Evolutionary conservation across 2,888 invertebrate species (phyloP).

Genomic region (Hirtodrosophila trivittata): DNA sequence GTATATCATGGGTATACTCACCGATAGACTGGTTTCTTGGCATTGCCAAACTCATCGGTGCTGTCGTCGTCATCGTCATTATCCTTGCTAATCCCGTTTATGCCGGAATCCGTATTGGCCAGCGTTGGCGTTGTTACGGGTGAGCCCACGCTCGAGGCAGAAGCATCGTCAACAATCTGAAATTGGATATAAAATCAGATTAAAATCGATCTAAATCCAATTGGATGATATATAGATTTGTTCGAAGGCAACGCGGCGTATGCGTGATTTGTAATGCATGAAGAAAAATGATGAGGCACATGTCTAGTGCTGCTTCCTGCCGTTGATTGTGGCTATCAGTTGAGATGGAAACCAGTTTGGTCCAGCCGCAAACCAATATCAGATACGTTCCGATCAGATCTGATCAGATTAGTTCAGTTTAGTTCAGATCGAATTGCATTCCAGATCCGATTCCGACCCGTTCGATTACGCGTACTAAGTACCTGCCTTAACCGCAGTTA

Average conservation of each 20-base stretch:
- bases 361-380: constrained; percentile 11
- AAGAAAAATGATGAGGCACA: neutral
- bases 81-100: constrained; percentile 55
- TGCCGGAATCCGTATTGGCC: constrained; percentile 52
- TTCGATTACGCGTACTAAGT: constrained; percentile 42
- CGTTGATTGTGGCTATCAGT: constrained; percentile 14
- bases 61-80: constrained; percentile 72
- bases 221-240: neutral
- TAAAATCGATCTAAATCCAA: neutral
- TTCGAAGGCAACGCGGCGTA: constrained; percentile 17
- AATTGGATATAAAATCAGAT: constrained; percentile 11
- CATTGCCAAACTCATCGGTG: constrained; percentile 70
- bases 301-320: constrained; percentile 18
- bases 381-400: constrained; percentile 5
- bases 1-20: constrained; percentile 36
- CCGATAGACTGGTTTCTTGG: constrained; percentile 66
- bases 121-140: constrained; percentile 35
- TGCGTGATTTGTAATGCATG: constrained; percentile 30
- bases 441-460: no score
- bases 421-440: neutral
- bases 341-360: constrained; percentile 31
- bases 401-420: constrained; percentile 4
- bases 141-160: constrained; percentile 55
- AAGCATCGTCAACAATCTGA: constrained; percentile 73
- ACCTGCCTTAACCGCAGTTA: constrained; percentile 63